These are phyloP conservation scores for Xanthostigma xanthostigma DNA, from an alignment of 2,888 invertebrate genomes.

Conservation along the genomic window DNA sequence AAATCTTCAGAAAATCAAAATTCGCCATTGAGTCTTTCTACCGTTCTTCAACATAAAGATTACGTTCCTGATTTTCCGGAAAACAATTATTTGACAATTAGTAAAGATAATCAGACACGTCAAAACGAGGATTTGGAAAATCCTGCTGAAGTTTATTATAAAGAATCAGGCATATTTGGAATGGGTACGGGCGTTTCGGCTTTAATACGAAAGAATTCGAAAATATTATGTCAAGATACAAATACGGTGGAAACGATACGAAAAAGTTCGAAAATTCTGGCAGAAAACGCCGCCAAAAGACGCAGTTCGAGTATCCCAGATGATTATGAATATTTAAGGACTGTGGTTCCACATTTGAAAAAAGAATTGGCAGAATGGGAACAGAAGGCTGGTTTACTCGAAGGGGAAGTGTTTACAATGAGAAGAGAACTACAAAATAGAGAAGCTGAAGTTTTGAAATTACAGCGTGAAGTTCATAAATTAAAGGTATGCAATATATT, in stretches of 20 bases:
- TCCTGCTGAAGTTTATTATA: slow-evolving; percentile 25
- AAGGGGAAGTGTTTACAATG: slow-evolving; percentile 38
- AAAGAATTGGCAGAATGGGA: slow-evolving; percentile 33
- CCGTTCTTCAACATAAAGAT: slow-evolving; percentile 1
- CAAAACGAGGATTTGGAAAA: slow-evolving; percentile 11
- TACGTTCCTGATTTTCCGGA: slow-evolving; percentile 2
- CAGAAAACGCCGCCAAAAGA: slow-evolving; percentile 14
- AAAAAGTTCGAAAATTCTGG: slow-evolving; percentile 20
- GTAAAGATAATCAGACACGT: too few relatives aligned
- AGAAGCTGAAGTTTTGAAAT: slow-evolving; percentile 40
- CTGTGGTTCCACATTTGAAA: slow-evolving; percentile 30
- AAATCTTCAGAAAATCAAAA: not conserved
- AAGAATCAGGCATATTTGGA: slow-evolving; percentile 25
- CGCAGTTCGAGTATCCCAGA: slow-evolving; percentile 18
- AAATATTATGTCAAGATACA: slow-evolving; percentile 5
- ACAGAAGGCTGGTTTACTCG: slow-evolving; percentile 31
- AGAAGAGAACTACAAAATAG: slow-evolving; percentile 36
- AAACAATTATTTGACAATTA: too few relatives aligned
- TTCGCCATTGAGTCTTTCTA: slow-evolving; percentile 1
- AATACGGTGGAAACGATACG: slow-evolving; percentile 18
- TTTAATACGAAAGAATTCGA: slow-evolving; percentile 17
- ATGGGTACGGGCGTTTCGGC: slow-evolving; percentile 27
- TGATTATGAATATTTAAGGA: slow-evolving; percentile 26
- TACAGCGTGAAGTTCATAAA: slow-evolving; percentile 56
- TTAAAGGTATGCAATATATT: slow-evolving; percentile 36